Conservation (phyloP, 2,888 invertebrate genomes). For the Drosophila sordidapex region DNA sequence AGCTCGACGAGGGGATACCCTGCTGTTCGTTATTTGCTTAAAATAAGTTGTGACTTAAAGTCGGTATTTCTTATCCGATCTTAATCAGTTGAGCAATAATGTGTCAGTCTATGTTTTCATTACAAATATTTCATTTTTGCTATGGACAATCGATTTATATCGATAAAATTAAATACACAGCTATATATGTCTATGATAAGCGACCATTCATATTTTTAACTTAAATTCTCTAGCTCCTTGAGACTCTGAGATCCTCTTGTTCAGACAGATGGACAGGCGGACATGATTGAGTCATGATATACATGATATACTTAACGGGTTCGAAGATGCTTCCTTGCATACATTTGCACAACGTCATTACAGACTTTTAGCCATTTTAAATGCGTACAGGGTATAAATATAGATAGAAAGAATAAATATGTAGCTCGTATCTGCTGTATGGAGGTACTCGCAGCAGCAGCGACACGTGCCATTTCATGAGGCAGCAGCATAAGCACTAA, state of each 20-base stretch:
- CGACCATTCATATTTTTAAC: too few relatives aligned
- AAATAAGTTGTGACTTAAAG: neutral
- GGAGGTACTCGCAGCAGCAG: constrained; percentile 42
- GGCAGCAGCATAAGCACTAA: constrained; percentile 62
- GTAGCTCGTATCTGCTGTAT: constrained; percentile 24
- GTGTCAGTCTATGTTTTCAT: neutral
- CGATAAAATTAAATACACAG: too few relatives aligned
- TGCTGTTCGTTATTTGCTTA: neutral
- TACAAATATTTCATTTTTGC: neutral
- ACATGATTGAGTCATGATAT: neutral
- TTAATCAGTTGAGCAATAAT: neutral
- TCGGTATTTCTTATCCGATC: neutral
- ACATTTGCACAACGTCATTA: too few relatives aligned
- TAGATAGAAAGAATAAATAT: constrained; percentile 13
- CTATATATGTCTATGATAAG: too few relatives aligned
- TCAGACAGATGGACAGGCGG: neutral
- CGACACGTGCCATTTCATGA: constrained; percentile 76
- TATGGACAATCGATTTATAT: neutral
- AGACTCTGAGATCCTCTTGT: neutral
- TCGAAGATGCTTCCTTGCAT: neutral
- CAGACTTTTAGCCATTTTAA: neutral
- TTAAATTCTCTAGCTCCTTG: neutral
- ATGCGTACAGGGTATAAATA: neutral
- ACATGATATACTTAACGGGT: neutral
- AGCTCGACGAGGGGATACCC: neutral